These are phyloP conservation scores for Oasisia sp. DNA, from an alignment of 2,888 invertebrate genomes.

Conservation along the genomic window DNA sequence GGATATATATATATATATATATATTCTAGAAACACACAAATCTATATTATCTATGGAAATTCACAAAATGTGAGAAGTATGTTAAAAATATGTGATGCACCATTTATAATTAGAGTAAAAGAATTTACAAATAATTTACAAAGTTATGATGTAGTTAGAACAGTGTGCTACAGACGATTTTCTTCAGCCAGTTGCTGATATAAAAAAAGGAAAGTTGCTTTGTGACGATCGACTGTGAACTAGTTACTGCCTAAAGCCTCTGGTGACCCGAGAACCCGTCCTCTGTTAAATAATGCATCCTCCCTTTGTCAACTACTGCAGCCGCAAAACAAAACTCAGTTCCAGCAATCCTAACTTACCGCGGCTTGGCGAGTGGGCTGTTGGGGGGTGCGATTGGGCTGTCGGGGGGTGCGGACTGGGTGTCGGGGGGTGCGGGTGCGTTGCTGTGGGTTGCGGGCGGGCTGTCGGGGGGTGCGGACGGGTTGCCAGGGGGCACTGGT, in stretches of 20 bases:
- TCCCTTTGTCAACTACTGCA: no score
- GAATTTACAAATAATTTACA: background rate
- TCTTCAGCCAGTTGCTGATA: no score
- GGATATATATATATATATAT: no score
- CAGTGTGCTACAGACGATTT: no score
- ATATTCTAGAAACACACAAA: no score
- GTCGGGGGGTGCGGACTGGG: background rate
- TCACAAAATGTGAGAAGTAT: no score
- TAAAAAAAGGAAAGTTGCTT: background rate
- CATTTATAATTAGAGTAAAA: background rate
- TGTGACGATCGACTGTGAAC: background rate
- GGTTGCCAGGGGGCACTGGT: background rate
- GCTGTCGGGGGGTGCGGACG: background rate
- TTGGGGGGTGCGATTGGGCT: background rate
- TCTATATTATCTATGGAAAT: no score
- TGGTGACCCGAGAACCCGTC: background rate
- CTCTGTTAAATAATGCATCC: background rate
- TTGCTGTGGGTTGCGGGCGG: background rate
- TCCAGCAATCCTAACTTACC: constrained; percentile 3
- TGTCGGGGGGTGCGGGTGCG: background rate
- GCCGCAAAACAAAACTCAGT: background rate
- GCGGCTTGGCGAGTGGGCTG: background rate
- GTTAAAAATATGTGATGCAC: background rate
- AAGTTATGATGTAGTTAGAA: no score
- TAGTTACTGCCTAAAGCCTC: background rate